Evolutionary conservation across 2,113 vertebrate genomes (phyloP), one percentile per base, ranked within the genome.

Genomic region (Phaetusa simplex): DNA sequence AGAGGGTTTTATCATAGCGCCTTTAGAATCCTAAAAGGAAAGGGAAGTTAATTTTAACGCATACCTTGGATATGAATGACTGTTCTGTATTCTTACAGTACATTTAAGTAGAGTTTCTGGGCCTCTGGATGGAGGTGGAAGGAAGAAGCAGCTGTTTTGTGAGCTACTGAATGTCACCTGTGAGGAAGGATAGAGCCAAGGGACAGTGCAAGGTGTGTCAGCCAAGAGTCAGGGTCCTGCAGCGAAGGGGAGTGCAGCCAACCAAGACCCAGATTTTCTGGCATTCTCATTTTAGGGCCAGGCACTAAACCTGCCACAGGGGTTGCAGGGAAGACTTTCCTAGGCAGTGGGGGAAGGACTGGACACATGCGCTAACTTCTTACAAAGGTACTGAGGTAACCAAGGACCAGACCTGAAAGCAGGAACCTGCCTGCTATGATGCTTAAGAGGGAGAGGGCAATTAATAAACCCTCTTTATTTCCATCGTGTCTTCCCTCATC

Each of bases 191-290:
- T 27, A 38, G 1, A n/a, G 50, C 27, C 50, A 87, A 77, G 13
- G 6, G 40, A 86, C 32, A 58, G 22, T 2, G 12, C 8, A 79
- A 92, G 32, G 19, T 12, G 12, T 21, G 14, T 8, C 43, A 69
- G 49, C 9, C 36, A 43, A 61, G 30, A 53, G 2, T 2, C 23
- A 24, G 29, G 23, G 24, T 61, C 20, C 40, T 47, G 20, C 53
- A 83, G 52, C 1, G 1, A 67, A 7, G 6, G 18, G 0, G 0
- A 65, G 8, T 4, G 20, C 23, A 50, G 32, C 16, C 26, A 80
- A 47, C 10, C 12, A 70, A 88, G 9, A 59, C 14, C 4, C 8
- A 70, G 12, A 65, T 65, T 43, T 86, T 72, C 49, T 40, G 14
- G 4, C 2, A 1, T 65, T 66, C 59, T 82, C 13, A 32, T 80